These are phyloP conservation scores for Paralichthys olivaceus DNA, from an alignment of 2,113 vertebrate genomes.

Conservation along the genomic window DNA sequence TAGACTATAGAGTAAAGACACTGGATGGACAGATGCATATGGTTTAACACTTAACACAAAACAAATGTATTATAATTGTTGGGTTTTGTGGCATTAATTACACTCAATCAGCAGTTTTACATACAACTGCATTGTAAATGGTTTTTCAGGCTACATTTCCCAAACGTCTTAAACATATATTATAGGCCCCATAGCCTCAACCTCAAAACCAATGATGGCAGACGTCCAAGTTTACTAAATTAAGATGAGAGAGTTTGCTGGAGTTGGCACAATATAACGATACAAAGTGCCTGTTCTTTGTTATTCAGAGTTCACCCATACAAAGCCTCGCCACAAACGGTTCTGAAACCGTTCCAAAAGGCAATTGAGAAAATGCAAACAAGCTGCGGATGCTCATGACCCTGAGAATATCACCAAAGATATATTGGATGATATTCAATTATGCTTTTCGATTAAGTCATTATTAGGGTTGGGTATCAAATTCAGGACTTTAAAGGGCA, in stretches of 20 bases:
- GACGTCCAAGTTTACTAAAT: constrained; percentile 45
- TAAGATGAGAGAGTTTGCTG: constrained; percentile 42
- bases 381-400: constrained; percentile 12
- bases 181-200: neutral
- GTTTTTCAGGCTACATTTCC: constrained; percentile 11
- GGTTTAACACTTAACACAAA: neutral
- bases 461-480: neutral
- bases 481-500: neutral
- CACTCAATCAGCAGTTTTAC: constrained; percentile 35
- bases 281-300: constrained; percentile 39
- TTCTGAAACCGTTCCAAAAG: constrained; percentile 36
- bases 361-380: constrained; percentile 36
- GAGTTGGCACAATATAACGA: constrained; percentile 18
- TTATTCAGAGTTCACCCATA: constrained; percentile 21
- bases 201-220: constrained; percentile 22
- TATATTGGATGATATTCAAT: constrained; percentile 8
- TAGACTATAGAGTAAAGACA: neutral
- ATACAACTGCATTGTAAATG: constrained; percentile 25
- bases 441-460: neutral
- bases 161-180: neutral
- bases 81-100: neutral
- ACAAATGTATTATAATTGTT: neutral
- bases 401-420: constrained; percentile 13
- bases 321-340: constrained; percentile 11
- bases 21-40: neutral